Conservation (phyloP, 1,140 invertebrate species). For the Lordiphosa stackelbergi region DNA sequence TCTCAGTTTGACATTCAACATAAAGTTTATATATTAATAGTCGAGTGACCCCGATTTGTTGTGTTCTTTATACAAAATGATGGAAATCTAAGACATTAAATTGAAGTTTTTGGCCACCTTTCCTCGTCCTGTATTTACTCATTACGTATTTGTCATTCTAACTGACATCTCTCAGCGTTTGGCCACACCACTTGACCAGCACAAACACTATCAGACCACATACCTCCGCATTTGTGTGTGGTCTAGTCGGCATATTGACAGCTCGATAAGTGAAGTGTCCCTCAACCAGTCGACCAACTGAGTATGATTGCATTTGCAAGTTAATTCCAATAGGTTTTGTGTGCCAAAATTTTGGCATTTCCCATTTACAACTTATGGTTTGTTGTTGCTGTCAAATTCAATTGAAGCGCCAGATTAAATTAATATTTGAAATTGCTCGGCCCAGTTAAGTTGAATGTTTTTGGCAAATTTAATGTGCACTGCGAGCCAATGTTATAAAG, state of each 20-base stretch:
- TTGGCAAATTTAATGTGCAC: conserved; percentile 56
- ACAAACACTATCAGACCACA: background rate
- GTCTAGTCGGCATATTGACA: conserved; percentile 9
- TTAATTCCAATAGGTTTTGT: conserved; percentile 21
- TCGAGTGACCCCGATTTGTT: too few species aligned
- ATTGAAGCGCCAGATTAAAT: conserved; percentile 43
- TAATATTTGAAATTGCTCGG: conserved; percentile 31
- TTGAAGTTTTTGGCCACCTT: too few species aligned
- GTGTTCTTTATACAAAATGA: too few species aligned
- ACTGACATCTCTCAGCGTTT: background rate
- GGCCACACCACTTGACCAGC: conserved; percentile 12
- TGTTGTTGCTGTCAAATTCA: conserved; percentile 34
- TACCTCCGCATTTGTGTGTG: conserved; percentile 25
- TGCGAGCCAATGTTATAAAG: conserved; percentile 50
- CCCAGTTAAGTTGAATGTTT: conserved; percentile 27
- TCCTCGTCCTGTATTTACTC: too few species aligned
- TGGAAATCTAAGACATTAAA: too few species aligned
- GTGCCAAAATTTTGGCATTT: conserved; percentile 18
- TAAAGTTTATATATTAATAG: too few species aligned
- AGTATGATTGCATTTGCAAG: background rate
- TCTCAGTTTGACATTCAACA: too few species aligned
- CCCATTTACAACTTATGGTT: conserved; percentile 20
- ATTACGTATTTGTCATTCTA: too few species aligned
- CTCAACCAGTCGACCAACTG: background rate
- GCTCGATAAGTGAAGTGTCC: too few species aligned